A percentile compares a stretch with the other conserved stretches of the same genome.
These are phyloP conservation scores for Leptinotarsa juncta DNA, from an alignment of 2,888 invertebrate genomes.

Conservation along the genomic window DNA sequence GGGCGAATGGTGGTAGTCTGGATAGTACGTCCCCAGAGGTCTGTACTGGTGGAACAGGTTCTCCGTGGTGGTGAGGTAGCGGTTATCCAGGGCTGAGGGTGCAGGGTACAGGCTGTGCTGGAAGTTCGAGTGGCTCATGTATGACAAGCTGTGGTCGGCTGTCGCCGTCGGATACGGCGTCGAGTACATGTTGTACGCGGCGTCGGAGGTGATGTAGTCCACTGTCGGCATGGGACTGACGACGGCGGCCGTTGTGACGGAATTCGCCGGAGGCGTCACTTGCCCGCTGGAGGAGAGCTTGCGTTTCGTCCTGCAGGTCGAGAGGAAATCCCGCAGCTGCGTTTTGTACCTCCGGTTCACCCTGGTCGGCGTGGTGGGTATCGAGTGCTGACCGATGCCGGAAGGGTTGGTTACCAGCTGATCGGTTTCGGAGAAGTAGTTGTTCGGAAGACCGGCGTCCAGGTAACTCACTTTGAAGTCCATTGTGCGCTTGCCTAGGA, in stretches of 20 bases:
- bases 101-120: constrained; percentile 68
- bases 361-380: constrained; percentile 71
- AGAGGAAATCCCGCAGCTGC: constrained; percentile 90
- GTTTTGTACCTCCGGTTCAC: constrained; percentile 93
- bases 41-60: constrained; percentile 92
- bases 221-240: constrained; percentile 71
- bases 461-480: constrained; percentile 99
- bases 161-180: constrained; percentile 80
- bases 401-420: constrained; percentile 75
- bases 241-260: constrained; percentile 64
- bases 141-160: constrained; percentile 71
- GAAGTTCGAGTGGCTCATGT: constrained; percentile 79
- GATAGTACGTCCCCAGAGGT: constrained; percentile 85
- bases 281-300: constrained; percentile 62
- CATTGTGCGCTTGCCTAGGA: constrained; percentile 97
- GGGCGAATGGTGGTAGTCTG: constrained; percentile 80
- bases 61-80: constrained; percentile 81
- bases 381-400: constrained; percentile 55
- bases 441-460: constrained; percentile 91
- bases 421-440: constrained; percentile 90
- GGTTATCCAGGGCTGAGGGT: constrained; percentile 68
- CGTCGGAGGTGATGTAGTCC: constrained; percentile 77
- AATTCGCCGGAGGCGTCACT: constrained; percentile 64
- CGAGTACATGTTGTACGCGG: constrained; percentile 74
- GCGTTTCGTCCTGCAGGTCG: constrained; percentile 80